A percentile compares a stretch with the other conserved stretches of the same genome.
Conservation (phyloP, 2,797 vertebrate genomes). For the Syngnathus rostellatus region DNA sequence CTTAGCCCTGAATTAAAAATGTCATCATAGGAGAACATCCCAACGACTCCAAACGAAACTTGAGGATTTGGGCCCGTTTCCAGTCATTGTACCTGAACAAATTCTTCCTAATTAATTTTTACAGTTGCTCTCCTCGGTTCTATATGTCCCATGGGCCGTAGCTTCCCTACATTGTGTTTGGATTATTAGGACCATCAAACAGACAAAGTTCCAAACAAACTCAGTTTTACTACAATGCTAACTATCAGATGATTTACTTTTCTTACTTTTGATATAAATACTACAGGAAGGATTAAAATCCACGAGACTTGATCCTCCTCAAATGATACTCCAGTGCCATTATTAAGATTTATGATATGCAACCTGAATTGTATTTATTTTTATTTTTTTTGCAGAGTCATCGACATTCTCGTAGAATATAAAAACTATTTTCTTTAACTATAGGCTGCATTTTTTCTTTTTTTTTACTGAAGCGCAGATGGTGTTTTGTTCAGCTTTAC, state of each 20-base stretch:
- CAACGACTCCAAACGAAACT: background rate
- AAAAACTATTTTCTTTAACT: constrained; percentile 26
- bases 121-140: no score
- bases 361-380: background rate
- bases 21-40: background rate
- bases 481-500: constrained; percentile 53
- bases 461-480: constrained; percentile 59
- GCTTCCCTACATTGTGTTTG: background rate
- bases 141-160: background rate
- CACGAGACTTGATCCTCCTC: background rate
- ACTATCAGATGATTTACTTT: background rate
- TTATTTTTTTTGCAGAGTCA: constrained; percentile 8
- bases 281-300: background rate
- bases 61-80: background rate
- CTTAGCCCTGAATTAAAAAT: background rate
- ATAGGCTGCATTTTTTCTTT: constrained; percentile 10
- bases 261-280: background rate
- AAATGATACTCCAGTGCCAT: background rate
- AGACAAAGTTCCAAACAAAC: background rate
- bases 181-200: background rate
- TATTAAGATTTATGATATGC: constrained; percentile 7
- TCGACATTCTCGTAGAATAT: background rate
- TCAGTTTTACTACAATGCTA: background rate
- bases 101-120: background rate
- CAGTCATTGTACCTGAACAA: background rate